Percentiles rank a stretch among this genome's conserved stretches.
These are phyloP conservation scores for Eupsittula cactorum DNA, from an alignment of 2,113 vertebrate species.

Conservation along the genomic window DNA sequence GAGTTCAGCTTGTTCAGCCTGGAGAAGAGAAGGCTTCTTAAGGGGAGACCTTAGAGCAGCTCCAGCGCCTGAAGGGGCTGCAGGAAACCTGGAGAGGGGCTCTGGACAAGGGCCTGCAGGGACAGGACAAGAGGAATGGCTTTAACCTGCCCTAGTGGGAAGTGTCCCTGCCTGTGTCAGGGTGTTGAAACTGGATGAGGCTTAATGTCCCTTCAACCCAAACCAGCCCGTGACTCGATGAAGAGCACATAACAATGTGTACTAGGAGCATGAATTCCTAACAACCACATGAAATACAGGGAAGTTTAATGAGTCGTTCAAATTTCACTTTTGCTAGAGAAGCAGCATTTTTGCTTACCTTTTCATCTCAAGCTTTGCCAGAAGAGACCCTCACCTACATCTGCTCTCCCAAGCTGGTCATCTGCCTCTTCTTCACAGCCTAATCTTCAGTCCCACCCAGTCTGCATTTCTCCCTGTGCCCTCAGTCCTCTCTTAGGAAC, in stretches of 20 bases:
- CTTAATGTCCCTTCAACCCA: not conserved
- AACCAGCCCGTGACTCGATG: not conserved
- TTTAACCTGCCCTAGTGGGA: not conserved
- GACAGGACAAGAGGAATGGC: not conserved
- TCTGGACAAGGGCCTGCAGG: not conserved
- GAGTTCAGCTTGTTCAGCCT: not conserved
- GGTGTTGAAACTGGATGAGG: not conserved
- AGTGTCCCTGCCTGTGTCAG: not conserved
- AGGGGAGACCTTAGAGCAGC: not conserved
- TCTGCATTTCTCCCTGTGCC: fast-evolving
- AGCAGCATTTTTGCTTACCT: not conserved
- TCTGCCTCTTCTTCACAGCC: not conserved
- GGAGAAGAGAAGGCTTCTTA: not conserved
- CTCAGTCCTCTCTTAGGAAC: not conserved
- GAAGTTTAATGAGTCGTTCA: not conserved
- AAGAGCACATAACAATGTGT: not conserved
- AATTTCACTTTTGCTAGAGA: not conserved
- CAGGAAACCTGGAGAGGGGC: not conserved
- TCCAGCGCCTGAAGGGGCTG: not conserved
- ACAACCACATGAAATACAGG: not conserved
- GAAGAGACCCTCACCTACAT: not conserved
- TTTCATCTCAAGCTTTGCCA: not conserved
- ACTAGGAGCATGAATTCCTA: not conserved
- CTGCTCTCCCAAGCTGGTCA: not conserved
- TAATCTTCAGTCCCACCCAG: not conserved